phyloP scores from a whole-genome alignment of 2,113 vertebrate genomes.

The Rhizomys pruinosus region DNA sequence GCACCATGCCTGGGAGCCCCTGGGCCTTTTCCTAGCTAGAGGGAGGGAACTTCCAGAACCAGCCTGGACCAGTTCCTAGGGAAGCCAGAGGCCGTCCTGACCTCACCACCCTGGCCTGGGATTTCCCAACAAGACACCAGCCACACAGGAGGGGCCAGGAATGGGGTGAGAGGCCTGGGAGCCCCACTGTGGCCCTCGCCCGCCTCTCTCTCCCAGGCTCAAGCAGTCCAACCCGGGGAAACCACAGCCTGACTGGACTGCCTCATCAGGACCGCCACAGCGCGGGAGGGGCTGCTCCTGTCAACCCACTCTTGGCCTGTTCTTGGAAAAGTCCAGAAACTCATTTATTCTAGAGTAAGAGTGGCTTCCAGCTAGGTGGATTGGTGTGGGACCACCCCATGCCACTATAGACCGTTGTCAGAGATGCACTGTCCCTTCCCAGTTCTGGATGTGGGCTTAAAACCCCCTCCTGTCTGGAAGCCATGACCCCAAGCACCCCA shows the following conservation, averaged over 20 bases:
- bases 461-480: no score
- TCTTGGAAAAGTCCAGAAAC: not conserved
- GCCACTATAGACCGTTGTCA: not conserved
- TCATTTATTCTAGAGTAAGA: not conserved
- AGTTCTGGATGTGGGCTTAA: not conserved
- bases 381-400: accelerated
- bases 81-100: slow-evolving; percentile 51
- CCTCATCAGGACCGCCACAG: no score
- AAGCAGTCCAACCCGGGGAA: not conserved
- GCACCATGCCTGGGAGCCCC: not conserved
- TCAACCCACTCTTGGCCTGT: no score
- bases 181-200: not conserved
- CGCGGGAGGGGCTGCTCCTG: no score
- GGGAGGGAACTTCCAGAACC: not conserved
- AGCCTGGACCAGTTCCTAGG: not conserved
- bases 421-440: not conserved
- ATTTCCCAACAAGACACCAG: slow-evolving; percentile 48
- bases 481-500: not conserved
- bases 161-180: slow-evolving; percentile 21
- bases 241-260: no score
- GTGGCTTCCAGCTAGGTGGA: not conserved
- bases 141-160: not conserved
- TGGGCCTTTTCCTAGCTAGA: not conserved
- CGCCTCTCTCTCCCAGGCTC: not conserved
- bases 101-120: not conserved